phyloP scores from a whole-genome alignment of 2,797 vertebrate species.

The Botia kubotai region DNA sequence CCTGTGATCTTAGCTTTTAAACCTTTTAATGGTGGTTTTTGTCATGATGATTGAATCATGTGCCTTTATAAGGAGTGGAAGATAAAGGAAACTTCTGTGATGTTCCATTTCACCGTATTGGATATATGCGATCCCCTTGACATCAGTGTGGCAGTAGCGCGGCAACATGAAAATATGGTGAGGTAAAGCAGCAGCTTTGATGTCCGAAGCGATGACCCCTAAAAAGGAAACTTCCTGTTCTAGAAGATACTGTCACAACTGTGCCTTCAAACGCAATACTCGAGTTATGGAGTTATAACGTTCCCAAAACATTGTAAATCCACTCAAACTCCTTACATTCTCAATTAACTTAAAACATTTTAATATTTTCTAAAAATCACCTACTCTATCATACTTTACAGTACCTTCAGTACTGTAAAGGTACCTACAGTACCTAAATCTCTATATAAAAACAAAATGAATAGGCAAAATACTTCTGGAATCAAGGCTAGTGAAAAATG shows the following conservation, averaged over 20 bases:
- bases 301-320: background rate
- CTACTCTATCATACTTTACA: no score
- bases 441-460: background rate
- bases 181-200: constrained; percentile 13
- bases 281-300: background rate
- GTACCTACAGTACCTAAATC: background rate
- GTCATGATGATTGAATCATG: constrained; percentile 22
- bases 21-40: constrained; percentile 27
- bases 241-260: background rate
- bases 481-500: background rate
- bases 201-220: background rate
- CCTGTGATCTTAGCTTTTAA: constrained; percentile 41
- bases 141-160: no score
- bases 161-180: background rate
- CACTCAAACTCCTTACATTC: no score
- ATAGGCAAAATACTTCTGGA: background rate
- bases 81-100: background rate
- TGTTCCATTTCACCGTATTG: constrained; percentile 4
- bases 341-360: no score
- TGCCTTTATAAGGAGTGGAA: constrained; percentile 34
- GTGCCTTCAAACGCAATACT: background rate
- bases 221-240: background rate
- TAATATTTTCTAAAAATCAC: background rate
- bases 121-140: background rate
- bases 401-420: no score